Evolutionary conservation across 2,888 invertebrate species (phyloP), one percentile per base, ranked within the genome.

Genomic region (Mycogona germanica): DNA sequence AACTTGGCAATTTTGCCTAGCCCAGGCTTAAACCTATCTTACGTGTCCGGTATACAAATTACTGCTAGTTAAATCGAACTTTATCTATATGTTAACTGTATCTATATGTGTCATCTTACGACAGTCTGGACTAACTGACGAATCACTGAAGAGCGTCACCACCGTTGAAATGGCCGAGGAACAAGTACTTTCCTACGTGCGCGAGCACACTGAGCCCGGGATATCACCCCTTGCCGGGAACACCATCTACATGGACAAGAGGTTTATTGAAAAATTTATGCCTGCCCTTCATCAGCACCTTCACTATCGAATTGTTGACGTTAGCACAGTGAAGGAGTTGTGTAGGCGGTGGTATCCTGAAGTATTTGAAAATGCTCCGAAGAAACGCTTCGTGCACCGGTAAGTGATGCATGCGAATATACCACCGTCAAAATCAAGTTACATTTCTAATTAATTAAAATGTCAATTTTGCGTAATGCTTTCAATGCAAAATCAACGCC

Each of bases 301-400:
- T 60, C 92, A 96, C 67, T 93, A 96, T 69, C 78, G 96, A 62
- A 82, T 89, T 42, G 80, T 98, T 58, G 97, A 97, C 74, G 92
- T 95, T 2, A 87, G 87, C 32, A 79, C 87, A 0, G 71, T 97
- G 19, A 95, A 93, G 68, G 93, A 95, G 70, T 67, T 96, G 25
- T 68, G 71, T 60, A 71, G 51, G 60, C 70, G 85, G 17, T 96
- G 95, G 93, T 80, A 81, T 68, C 77, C 78, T 2, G 72, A 75
- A 19, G 67, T 80, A 9, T 77, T 70, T 61, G 68, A 73, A 14
- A 65, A 64, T n/a, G 70, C 72, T 49, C 84, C 85, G 0, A 66
- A 67, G 45, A 88, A 88, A 64, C 70, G 66, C 47, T 73, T 78
- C n/a, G 63, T 68, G 0, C 89, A 91, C 65, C 76, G 89, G 67